Evolutionary conservation across 2,113 vertebrate genomes (phyloP).

Genomic region (Rhinoderma darwinii): DNA sequence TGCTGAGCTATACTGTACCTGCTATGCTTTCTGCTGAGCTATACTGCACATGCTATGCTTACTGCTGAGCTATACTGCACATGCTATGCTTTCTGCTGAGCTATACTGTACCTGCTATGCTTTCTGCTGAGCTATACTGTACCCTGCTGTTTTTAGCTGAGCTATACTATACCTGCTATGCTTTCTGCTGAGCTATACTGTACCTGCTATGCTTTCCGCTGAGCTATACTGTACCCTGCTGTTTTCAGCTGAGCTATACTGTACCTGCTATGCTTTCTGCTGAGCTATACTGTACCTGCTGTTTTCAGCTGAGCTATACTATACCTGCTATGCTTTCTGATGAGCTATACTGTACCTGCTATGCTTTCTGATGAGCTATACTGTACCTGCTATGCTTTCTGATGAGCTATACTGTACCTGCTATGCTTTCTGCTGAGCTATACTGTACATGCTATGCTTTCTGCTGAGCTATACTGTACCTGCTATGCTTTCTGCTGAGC

Average conservation of each 20-base stretch:
- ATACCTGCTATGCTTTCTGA: too few species aligned
- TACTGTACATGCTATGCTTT: background rate
- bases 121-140: background rate
- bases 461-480: background rate
- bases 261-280: background rate
- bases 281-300: background rate
- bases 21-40: background rate
- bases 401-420: background rate
- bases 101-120: background rate
- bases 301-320: background rate
- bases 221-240: background rate
- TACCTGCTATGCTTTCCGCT: background rate
- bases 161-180: background rate
- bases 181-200: background rate
- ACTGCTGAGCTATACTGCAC: background rate
- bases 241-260: background rate
- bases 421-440: background rate
- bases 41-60: background rate
- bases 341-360: background rate
- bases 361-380: background rate
- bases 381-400: background rate
- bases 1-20: background rate
- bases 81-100: background rate
- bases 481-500: background rate
- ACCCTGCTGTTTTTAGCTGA: background rate